Percentiles rank a stretch among this genome's conserved stretches.
phyloP scores from a whole-genome alignment of 2,113 vertebrate genomes.

The Rhinopomastus cyanomelas region DNA sequence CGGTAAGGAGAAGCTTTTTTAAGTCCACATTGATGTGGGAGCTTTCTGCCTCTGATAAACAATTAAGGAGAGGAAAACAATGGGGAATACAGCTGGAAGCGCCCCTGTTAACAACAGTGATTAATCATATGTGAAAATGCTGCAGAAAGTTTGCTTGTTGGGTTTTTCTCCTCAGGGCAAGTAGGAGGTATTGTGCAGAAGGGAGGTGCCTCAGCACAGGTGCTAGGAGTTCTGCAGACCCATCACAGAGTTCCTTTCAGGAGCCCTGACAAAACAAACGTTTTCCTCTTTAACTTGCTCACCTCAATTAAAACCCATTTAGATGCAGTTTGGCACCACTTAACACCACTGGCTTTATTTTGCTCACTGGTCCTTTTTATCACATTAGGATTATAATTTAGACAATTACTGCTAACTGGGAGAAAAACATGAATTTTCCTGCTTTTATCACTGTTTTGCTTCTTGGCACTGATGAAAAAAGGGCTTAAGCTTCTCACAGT shows the following conservation, averaged over 20 bases:
- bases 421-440: not conserved
- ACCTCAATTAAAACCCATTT: not conserved
- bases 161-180: not conserved
- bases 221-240: not conserved
- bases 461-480: not conserved
- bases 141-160: not conserved
- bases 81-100: constrained; percentile 7
- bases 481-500: not conserved
- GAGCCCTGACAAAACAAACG: not conserved
- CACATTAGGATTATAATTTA: not conserved
- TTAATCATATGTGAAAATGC: constrained; percentile 29
- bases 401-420: not conserved
- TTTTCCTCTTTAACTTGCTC: not conserved
- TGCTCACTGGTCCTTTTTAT: not conserved
- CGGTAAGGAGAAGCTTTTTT: not conserved
- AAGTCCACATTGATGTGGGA: not conserved
- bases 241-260: not conserved
- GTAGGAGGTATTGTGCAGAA: not conserved
- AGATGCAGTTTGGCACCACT: not conserved
- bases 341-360: not conserved
- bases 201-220: not conserved
- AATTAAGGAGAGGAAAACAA: constrained; percentile 27
- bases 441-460: not conserved
- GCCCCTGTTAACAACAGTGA: not conserved
- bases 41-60: constrained; percentile 21